Evolutionary conservation across 2,888 invertebrate genomes (phyloP), one percentile per base, ranked within the genome.

Genomic region (Lepidonotus clava): DNA sequence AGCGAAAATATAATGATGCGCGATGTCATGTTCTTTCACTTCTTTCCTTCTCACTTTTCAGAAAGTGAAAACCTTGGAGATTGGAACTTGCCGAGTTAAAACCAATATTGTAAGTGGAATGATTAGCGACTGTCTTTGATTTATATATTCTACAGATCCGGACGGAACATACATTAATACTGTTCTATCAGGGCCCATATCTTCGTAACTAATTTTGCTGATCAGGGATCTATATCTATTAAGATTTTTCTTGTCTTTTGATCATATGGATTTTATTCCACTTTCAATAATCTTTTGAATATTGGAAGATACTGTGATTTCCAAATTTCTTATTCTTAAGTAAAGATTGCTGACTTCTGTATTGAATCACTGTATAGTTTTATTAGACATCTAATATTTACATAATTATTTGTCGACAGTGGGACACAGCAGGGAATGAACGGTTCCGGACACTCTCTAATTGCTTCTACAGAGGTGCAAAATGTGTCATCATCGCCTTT

Each of bases 1-100:
- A n/a, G n/a, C n/a, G n/a, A n/a, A n/a, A n/a, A n/a, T n/a, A n/a
- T n/a, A n/a, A n/a, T n/a, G n/a, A n/a, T n/a, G n/a, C n/a, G n/a
- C n/a, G n/a, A n/a, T n/a, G n/a, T n/a, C n/a, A n/a, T n/a, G n/a
- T n/a, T n/a, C n/a, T n/a, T n/a, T n/a, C n/a, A n/a, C n/a, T n/a
- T n/a, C n/a, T n/a, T n/a, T n/a, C n/a, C n/a, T n/a, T n/a, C n/a
- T n/a, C n/a, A 46, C 46, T 11, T 80, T 80, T 28, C 80, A 80
- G 80, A 80, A 80, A 46, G 80, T 80, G 28, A 80, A 80, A 24
- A 80, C 80, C 1, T 32, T 80, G 18, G 80, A 80, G 80, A 80
- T 80, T 46, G 80, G 80, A 41, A 21, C 80, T 32, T 32, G 46
- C 11, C 41, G 41, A 46, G 46, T 80, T 32, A 80, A 80, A 28